A percentile compares a stretch with the other conserved stretches of the same genome.
phyloP scores from a whole-genome alignment of 2,888 invertebrate species.

The Brachyptera putata region DNA sequence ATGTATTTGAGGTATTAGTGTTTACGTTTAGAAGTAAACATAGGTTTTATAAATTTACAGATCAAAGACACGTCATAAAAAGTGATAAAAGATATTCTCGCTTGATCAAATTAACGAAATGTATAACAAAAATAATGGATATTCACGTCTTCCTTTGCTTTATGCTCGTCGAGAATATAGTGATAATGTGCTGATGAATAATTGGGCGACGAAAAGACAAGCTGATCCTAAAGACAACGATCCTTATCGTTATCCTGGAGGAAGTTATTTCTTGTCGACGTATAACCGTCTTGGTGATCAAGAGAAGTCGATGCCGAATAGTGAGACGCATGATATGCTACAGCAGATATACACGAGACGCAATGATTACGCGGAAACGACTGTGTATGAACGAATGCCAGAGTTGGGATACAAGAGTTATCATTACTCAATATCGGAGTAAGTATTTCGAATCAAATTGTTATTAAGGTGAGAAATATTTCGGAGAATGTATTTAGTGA shows the following conservation, averaged over 20 bases:
- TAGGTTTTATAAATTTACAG: too few species aligned
- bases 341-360: background rate
- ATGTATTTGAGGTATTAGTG: too few species aligned
- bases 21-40: too few species aligned
- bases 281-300: background rate
- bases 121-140: too few species aligned
- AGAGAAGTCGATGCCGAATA: background rate
- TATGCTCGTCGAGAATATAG: too few species aligned
- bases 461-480: background rate
- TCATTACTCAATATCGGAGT: background rate
- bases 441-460: background rate
- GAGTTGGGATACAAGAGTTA: background rate
- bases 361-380: background rate
- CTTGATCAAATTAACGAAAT: too few species aligned
- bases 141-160: too few species aligned
- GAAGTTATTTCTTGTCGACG: constrained; percentile 2
- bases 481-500: too few species aligned
- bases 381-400: background rate
- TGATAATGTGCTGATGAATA: background rate
- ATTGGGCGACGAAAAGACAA: background rate
- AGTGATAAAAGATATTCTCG: too few species aligned
- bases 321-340: constrained; percentile 4
- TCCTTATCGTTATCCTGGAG: background rate
- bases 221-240: constrained; percentile 1
- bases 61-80: too few species aligned